Evolutionary conservation across 2,113 vertebrate species (phyloP), one percentile per base, ranked within the genome.

Genomic region (Toxotes jaculatrix): DNA sequence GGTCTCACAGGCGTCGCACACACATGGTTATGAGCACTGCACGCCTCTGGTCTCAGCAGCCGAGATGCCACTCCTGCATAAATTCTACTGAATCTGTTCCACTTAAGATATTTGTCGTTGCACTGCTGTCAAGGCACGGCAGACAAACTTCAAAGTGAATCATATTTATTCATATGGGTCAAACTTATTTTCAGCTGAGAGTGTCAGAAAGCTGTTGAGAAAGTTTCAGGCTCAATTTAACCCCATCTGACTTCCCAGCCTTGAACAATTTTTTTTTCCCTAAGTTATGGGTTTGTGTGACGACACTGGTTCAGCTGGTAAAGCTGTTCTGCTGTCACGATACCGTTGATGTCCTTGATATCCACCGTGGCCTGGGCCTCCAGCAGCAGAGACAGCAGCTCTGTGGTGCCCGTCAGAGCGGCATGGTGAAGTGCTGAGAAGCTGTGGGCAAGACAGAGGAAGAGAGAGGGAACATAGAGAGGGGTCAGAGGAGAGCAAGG

Each of bases 291-390:
- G 43, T 31, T 59, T 73, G 69, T 51, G 2, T 45, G 61, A 7
- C 10, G 66, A 55, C n/a, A 14, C 23, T 16, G 47, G 36, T 53
- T 53, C 9, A 53, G 32, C 59, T 1, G 3, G 32, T 60, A 13
- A 62, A 79, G 40, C 36, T 62, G 59, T 74, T 68, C 57, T 43
- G 68, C 55, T 12, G 3, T 57, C 38, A 21, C 2, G 79, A 32
- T 95, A 99, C 98, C 98, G 0, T 99, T 99, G 93, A 96, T 96
- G 92, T 99, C 98, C 91, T 97, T 98, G 93, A 99, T 97, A 82
- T 99, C 98, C 0, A 99, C 97, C 0, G 95, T 96, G 87, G 97
- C 97, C 93, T 99, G 97, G 4, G 97, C 96, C 62, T 99, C 98
- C 92, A 99, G 93, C 84, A 99, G 94, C 75, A 99, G 91, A 0